phyloP scores from a whole-genome alignment of 2,888 invertebrate species.

The Palloptera scutellata region DNA sequence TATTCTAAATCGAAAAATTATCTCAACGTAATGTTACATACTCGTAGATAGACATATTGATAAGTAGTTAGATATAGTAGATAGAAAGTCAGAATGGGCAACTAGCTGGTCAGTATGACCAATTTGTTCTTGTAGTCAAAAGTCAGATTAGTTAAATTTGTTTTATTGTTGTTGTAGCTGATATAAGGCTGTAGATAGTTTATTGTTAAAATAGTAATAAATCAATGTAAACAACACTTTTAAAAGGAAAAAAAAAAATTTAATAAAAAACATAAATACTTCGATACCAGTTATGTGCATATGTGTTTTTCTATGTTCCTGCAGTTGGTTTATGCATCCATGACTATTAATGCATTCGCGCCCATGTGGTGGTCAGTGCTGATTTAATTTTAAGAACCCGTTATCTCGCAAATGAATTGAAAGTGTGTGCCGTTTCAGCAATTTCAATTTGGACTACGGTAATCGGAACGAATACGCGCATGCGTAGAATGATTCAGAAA shows the following conservation, averaged over 20 bases:
- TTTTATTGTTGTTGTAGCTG: conserved; percentile 22
- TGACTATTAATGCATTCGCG: too few relatives aligned
- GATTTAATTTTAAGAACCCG: too few relatives aligned
- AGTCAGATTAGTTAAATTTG: conserved; percentile 24
- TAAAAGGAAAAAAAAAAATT: conserved; percentile 16
- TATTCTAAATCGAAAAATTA: conserved; percentile 28
- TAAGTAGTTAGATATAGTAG: not conserved
- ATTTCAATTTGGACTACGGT: too few relatives aligned
- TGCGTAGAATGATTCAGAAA: too few relatives aligned
- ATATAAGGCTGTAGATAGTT: not conserved
- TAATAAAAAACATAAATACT: too few relatives aligned
- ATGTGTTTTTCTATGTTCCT: too few relatives aligned
- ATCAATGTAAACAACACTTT: conserved; percentile 28
- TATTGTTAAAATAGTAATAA: conserved; percentile 26
- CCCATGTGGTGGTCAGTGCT: too few relatives aligned
- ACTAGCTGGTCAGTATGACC: not conserved
- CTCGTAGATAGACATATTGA: not conserved
- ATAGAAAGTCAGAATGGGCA: not conserved
- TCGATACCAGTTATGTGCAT: too few relatives aligned
- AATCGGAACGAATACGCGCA: too few relatives aligned
- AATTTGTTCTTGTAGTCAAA: conserved; percentile 4
- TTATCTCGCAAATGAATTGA: too few relatives aligned
- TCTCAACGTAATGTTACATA: not conserved
- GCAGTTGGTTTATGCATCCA: too few relatives aligned
- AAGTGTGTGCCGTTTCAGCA: too few relatives aligned